Conservation (phyloP, 2,888 invertebrate species). For the Anticlea derivata region DNA sequence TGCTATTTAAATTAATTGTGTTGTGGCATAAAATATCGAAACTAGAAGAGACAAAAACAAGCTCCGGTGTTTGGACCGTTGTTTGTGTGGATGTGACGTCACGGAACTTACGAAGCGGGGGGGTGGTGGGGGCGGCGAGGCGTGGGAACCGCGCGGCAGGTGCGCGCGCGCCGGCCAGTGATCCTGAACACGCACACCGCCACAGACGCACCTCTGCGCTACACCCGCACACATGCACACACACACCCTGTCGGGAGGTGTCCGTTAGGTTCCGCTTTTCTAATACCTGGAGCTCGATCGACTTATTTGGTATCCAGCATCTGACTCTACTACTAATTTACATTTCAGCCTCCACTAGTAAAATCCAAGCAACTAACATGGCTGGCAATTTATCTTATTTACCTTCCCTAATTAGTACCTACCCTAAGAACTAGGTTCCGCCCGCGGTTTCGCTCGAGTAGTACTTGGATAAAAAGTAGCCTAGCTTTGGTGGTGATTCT, state of each 20-base stretch:
- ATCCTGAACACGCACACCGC: conserved; percentile 75
- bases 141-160: conserved; percentile 82
- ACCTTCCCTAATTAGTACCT: too few species aligned
- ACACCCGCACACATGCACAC: conserved; percentile 40
- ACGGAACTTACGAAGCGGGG: conserved; percentile 43
- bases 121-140: conserved; percentile 55
- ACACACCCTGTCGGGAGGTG: conserved; percentile 42
- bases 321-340: not conserved
- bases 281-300: conserved; percentile 28
- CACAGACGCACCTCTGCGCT: conserved; percentile 44
- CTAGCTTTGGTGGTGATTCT: too few species aligned
- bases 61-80: conserved; percentile 62
- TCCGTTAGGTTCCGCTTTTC: conserved; percentile 76
- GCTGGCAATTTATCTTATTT: too few species aligned
- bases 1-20: conserved; percentile 46
- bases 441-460: too few species aligned
- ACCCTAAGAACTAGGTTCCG: too few species aligned
- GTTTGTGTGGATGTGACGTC: conserved; percentile 74
- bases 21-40: conserved; percentile 42
- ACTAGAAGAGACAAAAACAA: conserved; percentile 55
- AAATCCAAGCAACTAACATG: too few species aligned
- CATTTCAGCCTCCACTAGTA: too few species aligned
- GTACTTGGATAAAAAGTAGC: too few species aligned
- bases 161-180: conserved; percentile 82
- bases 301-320: conserved; percentile 8